Percentiles rank a stretch among this genome's conserved stretches.
Evolutionary conservation across 2,797 vertebrate species (phyloP).

Genomic region (Liasis olivaceus): DNA sequence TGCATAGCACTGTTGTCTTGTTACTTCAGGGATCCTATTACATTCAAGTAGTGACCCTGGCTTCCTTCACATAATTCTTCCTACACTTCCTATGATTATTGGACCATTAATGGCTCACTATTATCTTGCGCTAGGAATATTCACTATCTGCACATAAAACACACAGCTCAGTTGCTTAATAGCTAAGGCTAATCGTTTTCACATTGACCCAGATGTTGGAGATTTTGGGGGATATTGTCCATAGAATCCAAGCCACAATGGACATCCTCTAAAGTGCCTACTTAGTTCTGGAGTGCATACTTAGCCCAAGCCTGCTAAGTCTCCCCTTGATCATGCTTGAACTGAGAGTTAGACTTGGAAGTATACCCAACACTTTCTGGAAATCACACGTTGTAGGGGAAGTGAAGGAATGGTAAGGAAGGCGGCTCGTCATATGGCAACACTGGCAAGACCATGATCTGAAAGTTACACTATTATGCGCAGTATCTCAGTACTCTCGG

Average conservation of each 20-base stretch:
- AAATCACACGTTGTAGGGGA: neutral
- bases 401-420: neutral
- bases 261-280: neutral
- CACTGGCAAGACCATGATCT: neutral
- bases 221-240: neutral
- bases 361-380: neutral
- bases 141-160: neutral
- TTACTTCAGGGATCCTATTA: slow-evolving; percentile 11
- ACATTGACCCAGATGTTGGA: neutral
- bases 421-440: neutral
- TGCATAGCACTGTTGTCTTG: neutral
- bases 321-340: neutral
- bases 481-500: neutral
- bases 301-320: neutral
- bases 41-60: neutral
- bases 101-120: neutral
- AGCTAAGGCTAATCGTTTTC: neutral
- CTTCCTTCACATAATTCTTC: slow-evolving; percentile 2
- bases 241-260: neutral
- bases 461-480: neutral
- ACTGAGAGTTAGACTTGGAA: neutral
- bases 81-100: neutral
- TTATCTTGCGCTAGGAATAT: neutral
- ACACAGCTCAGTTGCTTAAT: neutral
- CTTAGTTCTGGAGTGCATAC: neutral